These are phyloP conservation scores for Alentia gelatinosa DNA, from an alignment of 2,888 invertebrate species.

Conservation along the genomic window DNA sequence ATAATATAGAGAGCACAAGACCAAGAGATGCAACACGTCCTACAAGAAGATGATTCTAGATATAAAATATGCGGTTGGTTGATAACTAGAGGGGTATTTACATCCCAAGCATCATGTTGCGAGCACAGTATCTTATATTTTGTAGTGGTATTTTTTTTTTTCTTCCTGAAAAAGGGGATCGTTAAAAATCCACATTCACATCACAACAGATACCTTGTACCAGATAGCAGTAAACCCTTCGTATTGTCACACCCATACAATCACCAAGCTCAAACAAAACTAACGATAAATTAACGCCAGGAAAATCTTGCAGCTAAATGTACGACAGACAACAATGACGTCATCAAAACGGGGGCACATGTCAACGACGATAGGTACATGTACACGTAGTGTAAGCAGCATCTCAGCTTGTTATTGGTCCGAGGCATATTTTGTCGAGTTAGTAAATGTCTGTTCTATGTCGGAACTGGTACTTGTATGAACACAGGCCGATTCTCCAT, in stretches of 20 bases:
- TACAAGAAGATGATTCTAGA: too few species aligned
- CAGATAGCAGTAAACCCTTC: slow-evolving; percentile 19
- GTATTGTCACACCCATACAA: not conserved
- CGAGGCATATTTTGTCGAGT: not conserved
- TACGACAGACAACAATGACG: not conserved
- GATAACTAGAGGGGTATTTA: too few species aligned
- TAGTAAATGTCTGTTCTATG: not conserved
- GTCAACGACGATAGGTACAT: too few species aligned
- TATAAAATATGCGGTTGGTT: too few species aligned
- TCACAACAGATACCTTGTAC: not conserved
- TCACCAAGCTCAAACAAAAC: not conserved
- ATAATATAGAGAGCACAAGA: too few species aligned
- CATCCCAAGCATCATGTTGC: too few species aligned
- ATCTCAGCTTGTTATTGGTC: not conserved
- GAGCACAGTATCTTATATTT: too few species aligned
- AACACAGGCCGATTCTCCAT: not conserved
- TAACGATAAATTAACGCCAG: not conserved
- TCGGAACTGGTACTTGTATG: not conserved
- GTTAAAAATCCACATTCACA: not conserved
- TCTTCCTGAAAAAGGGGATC: not conserved
- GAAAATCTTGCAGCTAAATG: not conserved
- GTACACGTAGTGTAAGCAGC: too few species aligned
- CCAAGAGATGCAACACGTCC: not conserved
- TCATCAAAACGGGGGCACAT: not conserved
- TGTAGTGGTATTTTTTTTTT: too few species aligned